Evolutionary conservation across 2,797 vertebrate genomes (phyloP), one percentile per base, ranked within the genome.

Genomic region (Melanotaenia parkinsoni): DNA sequence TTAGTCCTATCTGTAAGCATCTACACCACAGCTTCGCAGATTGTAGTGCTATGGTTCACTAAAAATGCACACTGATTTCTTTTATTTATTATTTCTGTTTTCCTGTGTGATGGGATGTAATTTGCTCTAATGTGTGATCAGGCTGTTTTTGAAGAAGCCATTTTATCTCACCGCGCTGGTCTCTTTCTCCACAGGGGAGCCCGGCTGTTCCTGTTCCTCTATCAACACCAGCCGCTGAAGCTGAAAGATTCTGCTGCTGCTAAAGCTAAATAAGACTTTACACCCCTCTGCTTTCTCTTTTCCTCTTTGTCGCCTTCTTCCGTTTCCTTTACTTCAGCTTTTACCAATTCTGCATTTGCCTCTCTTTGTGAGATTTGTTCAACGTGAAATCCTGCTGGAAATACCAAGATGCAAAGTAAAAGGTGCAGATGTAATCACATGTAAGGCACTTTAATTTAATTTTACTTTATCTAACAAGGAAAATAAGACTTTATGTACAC

Each of bases 121-220:
- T 93, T 93, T 90, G 81, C 82, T 63, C 79, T 90, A 91, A 90
- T 88, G 88, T 22, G 76, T 81, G 86, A 90, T 90, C 79, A 76
- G 82, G 74, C 80, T 59, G 73, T 86, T 89, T 90, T 91, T 81
- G 80, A 88, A 87, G 89, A 83, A 89, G 85, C 58, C 50, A 86
- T 91, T 88, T 77, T 40, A 78, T 87, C 81, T 79, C 35, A 47
- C 85, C 62, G 79, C 45, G 77, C 86, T 70, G 62, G 82, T 79
- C 73, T 70, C 84, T 58, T 81, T 87, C 91, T 82, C 82, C 16
- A 74, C 58, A 65, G 88, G 86, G 77, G 87, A 67, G 72, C 83
- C 74, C 51, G 70, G 79, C 86, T 90, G 85, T 88, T 90, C 86
- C 72, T 72, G 47, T 76, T 89, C 74, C 78, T 86, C 84, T 45